Percentiles rank a stretch among this genome's conserved stretches.
Conservation (phyloP, 1,140 invertebrate species). For the Nephotettix cincticeps region DNA sequence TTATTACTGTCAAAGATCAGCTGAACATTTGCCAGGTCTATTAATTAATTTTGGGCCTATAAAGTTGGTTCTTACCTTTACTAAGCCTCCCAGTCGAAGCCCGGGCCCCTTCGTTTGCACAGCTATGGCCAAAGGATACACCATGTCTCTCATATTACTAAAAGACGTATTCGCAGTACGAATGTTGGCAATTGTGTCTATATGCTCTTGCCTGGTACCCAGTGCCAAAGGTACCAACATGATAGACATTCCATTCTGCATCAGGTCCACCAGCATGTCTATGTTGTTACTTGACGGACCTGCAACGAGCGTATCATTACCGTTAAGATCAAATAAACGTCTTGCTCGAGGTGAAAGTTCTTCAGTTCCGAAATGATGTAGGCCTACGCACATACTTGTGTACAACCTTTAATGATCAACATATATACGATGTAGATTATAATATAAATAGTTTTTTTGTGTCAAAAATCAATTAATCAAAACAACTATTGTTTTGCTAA, state of each 20-base stretch:
- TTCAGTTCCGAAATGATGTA: too few relatives aligned
- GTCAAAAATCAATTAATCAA: too few relatives aligned
- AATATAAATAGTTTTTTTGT: too few relatives aligned
- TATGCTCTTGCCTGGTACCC: background rate
- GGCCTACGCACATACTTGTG: too few relatives aligned
- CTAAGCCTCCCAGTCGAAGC: constrained; percentile 91
- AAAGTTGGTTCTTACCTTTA: constrained; percentile 67
- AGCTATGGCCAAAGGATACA: constrained; percentile 84
- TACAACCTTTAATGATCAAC: too few relatives aligned
- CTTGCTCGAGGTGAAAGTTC: too few relatives aligned
- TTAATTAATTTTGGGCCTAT: background rate
- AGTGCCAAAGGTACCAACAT: background rate
- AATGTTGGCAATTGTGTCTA: constrained; percentile 5
- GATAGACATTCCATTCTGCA: background rate
- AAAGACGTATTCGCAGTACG: background rate
- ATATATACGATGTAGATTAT: too few relatives aligned
- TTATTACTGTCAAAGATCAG: too few relatives aligned
- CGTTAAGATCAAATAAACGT: too few relatives aligned
- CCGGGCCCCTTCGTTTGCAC: constrained; percentile 97
- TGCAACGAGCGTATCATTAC: too few relatives aligned
- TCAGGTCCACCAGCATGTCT: constrained; percentile 2
- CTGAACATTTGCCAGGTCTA: too few relatives aligned
- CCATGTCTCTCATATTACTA: background rate
- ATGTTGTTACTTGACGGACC: constrained; percentile 9
- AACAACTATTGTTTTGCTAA: too few relatives aligned